phyloP scores from a whole-genome alignment of 2,113 vertebrate genomes.

The Grammomys surdaster region DNA sequence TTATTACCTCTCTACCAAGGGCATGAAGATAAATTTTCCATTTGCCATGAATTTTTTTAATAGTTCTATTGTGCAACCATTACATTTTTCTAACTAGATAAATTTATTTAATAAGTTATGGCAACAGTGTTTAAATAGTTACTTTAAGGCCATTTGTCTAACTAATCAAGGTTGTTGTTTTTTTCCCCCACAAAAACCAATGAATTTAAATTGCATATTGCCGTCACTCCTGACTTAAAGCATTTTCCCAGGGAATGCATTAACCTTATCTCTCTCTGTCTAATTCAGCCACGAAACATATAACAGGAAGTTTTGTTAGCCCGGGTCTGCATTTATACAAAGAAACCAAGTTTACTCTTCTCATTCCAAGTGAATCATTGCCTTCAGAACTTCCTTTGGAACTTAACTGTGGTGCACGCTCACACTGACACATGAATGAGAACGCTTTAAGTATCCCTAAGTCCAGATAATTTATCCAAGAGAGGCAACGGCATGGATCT shows the following conservation, averaged over 20 bases:
- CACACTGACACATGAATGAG: neutral
- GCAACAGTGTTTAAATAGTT: neutral
- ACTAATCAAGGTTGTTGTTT: neutral
- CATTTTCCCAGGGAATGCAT: neutral
- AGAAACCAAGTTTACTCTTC: neutral
- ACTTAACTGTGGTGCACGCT: neutral
- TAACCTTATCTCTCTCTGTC: neutral
- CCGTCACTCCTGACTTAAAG: neutral
- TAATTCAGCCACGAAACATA: neutral
- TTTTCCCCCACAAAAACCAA: neutral
- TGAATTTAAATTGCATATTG: neutral
- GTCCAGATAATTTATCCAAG: neutral
- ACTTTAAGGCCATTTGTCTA: neutral
- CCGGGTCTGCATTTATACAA: neutral
- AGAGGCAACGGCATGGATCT: neutral
- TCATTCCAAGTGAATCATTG: neutral
- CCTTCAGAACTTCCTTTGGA: slow-evolving; percentile 1
- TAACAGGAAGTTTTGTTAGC: neutral
- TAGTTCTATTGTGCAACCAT: neutral
- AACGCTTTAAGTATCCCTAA: neutral
- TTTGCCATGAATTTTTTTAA: neutral
- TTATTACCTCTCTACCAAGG: slow-evolving; percentile 28
- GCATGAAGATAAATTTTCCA: neutral
- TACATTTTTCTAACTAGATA: neutral
- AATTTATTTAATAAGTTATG: slow-evolving; percentile 30